Evolutionary conservation across 2,113 vertebrate genomes (phyloP).

Genomic region (Neolamprologus longior): DNA sequence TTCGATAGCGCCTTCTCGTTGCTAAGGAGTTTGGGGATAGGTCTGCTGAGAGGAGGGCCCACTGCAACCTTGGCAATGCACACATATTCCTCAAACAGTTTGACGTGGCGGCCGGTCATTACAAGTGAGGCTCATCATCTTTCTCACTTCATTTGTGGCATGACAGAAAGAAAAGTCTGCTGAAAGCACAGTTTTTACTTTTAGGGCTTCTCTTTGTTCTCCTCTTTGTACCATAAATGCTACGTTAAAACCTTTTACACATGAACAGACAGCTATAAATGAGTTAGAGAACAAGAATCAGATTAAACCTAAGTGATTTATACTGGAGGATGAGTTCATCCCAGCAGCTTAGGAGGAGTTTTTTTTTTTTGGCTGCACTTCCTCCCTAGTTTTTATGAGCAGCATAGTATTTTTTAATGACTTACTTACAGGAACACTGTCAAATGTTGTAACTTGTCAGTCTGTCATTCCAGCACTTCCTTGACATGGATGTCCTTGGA

Average conservation of each 20-base stretch:
- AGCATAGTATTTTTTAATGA: neutral
- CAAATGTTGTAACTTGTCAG: neutral
- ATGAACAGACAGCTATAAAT: neutral
- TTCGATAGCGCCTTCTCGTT: constrained; percentile 84
- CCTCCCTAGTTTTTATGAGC: neutral
- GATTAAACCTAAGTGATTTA: neutral
- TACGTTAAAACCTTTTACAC: neutral
- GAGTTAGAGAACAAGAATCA: neutral
- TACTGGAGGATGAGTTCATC: neutral
- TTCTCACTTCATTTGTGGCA: neutral
- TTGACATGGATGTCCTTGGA: neutral
- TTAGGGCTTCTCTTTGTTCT: neutral
- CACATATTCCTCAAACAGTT: constrained; percentile 93
- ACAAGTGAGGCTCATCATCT: constrained; percentile 79
- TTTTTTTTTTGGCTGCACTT: neutral
- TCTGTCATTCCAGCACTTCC: neutral
- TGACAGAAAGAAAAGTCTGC: neutral
- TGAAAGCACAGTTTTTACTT: neutral
- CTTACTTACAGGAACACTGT: neutral
- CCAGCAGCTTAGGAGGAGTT: neutral
- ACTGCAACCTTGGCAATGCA: constrained; percentile 95
- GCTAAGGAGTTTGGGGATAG: constrained; percentile 96
- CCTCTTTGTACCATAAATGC: neutral
- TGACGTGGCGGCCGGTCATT: constrained; percentile 88
- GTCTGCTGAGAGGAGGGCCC: constrained; percentile 92